phyloP scores from a whole-genome alignment of 2,888 invertebrate genomes.

The Mactromeris polynyma region DNA sequence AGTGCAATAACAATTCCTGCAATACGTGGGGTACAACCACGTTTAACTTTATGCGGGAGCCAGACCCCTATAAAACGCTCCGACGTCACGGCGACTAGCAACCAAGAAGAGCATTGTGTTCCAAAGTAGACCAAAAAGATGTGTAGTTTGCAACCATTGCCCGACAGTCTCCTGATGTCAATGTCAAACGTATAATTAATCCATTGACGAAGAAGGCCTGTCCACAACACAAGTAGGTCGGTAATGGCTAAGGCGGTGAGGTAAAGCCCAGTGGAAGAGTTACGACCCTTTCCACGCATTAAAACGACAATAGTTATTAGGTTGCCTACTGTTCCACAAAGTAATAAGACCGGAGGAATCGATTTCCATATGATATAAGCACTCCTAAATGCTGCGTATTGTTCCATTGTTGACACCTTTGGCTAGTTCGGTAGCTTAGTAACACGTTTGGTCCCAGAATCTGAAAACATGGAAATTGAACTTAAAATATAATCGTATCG shows the following conservation, averaged over 20 bases:
- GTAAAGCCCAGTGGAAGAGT: slow-evolving; percentile 76
- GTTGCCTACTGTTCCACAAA: slow-evolving; percentile 79
- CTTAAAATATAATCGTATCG: too few species aligned
- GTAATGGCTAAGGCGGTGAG: slow-evolving; percentile 73
- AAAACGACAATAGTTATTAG: slow-evolving; percentile 74
- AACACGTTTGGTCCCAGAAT: not conserved
- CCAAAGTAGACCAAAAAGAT: slow-evolving; percentile 76
- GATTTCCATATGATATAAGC: slow-evolving; percentile 66
- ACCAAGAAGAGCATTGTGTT: slow-evolving; percentile 80
- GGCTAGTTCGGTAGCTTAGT: not conserved
- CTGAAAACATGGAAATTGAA: too few species aligned
- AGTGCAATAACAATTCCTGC: slow-evolving; percentile 61
- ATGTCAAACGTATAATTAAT: slow-evolving; percentile 56
- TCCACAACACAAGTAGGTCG: slow-evolving; percentile 77
- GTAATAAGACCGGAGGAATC: slow-evolving; percentile 74
- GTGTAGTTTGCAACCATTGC: slow-evolving; percentile 73
- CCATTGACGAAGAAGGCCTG: slow-evolving; percentile 78
- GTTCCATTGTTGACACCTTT: not conserved
- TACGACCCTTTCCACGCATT: slow-evolving; percentile 62
- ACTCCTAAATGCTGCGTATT: slow-evolving; percentile 28
- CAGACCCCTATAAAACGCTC: slow-evolving; percentile 81
- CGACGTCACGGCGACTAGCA: slow-evolving; percentile 80
- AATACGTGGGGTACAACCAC: slow-evolving; percentile 69
- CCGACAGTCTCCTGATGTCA: slow-evolving; percentile 71
- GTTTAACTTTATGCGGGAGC: slow-evolving; percentile 77